A percentile compares a stretch with the other conserved stretches of the same genome.
Evolutionary conservation across 64 coral and sea anemone genomes (phyloP).

Genomic region (Pocillopora damicornis): DNA sequence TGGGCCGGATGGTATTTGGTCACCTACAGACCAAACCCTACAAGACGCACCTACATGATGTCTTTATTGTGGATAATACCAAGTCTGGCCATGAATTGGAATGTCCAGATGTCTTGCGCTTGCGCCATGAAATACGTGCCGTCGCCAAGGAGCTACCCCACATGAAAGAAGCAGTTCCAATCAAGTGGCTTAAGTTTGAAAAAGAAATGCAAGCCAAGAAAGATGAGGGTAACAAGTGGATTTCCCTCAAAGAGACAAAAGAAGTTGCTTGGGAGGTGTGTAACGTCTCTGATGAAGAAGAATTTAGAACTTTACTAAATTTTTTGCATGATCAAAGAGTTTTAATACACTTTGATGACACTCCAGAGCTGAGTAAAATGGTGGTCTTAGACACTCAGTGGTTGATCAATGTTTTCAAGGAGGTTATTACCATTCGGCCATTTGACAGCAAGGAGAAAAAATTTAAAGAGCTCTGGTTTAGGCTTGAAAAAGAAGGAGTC

Average conservation of each 20-base stretch:
- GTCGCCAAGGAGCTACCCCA: constrained; percentile 5
- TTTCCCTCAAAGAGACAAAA: background rate
- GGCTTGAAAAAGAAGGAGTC: constrained; percentile 25
- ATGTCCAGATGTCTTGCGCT: background rate
- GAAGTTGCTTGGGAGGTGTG: constrained; percentile 8
- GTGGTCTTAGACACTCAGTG: background rate
- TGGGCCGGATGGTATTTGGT: background rate
- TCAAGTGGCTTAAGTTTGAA: constrained; percentile 16
- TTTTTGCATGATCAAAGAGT: constrained; percentile 8
- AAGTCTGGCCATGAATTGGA: background rate
- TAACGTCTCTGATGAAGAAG: background rate
- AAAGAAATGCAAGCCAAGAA: background rate
- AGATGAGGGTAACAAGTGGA: background rate
- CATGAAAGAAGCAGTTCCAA: constrained; percentile 7
- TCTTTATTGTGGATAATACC: constrained; percentile 35
- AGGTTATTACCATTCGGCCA: background rate
- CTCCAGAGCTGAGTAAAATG: background rate
- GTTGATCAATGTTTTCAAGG: background rate
- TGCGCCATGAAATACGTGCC: background rate
- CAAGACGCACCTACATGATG: background rate
- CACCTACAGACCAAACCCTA: constrained; percentile 5
- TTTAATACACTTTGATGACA: constrained; percentile 9
- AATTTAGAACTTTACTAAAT: constrained; percentile 4
- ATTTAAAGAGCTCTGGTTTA: constrained; percentile 7
- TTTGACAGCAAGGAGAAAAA: background rate